Conservation (phyloP, 2,888 invertebrate species). For the Phania funesta region DNA sequence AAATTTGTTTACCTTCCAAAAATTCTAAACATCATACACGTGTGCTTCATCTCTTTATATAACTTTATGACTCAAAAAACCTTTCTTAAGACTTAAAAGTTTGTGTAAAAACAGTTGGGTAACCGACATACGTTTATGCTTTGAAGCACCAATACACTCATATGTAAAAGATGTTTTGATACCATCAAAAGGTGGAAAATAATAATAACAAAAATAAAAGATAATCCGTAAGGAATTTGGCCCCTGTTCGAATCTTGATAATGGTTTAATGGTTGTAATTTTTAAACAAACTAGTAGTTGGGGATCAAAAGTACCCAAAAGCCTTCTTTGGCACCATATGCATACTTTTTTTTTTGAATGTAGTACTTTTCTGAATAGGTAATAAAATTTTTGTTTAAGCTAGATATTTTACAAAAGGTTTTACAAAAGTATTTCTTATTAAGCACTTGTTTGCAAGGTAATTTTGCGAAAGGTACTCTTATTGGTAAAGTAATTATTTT, state of each 20-base stretch:
- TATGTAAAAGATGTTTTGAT: conserved; percentile 13
- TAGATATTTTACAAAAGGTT: too few species aligned
- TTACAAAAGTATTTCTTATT: too few species aligned
- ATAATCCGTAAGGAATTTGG: conserved; percentile 5
- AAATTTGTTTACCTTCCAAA: not conserved
- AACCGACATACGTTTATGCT: not conserved
- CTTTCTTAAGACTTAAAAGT: not conserved
- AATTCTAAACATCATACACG: not conserved
- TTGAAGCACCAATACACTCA: too few species aligned
- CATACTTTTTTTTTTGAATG: too few species aligned
- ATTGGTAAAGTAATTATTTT: too few species aligned
- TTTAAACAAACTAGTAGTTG: not conserved
- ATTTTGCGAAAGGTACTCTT: too few species aligned
- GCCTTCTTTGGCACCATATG: too few species aligned
- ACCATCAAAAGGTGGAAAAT: not conserved
- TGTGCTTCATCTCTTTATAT: not conserved
- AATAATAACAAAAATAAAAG: not conserved
- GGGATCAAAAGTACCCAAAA: not conserved
- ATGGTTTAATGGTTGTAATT: conserved; percentile 11
- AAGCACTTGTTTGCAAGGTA: too few species aligned
- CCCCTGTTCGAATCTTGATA: conserved; percentile 20
- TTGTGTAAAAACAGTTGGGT: not conserved
- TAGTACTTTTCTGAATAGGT: too few species aligned
- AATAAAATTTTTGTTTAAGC: too few species aligned
- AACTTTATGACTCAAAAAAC: not conserved